Base-by-base conservation (phyloP, 2,797 vertebrate species). In the Fringilla coelebs region DNA sequence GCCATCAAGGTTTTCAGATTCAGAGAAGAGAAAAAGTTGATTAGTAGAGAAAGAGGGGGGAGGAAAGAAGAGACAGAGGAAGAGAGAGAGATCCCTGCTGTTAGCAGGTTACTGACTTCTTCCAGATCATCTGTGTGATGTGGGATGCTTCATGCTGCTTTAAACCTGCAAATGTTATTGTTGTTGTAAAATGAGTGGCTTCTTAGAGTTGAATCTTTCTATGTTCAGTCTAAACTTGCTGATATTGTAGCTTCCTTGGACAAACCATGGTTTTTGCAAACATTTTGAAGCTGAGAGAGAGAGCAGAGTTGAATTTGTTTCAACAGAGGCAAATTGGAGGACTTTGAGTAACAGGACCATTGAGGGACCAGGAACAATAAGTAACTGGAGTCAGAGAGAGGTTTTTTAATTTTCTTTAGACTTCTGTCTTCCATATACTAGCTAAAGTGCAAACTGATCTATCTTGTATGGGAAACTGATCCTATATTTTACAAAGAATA, bases 1-100 rank as follows among this genome's bases (percentile, higher is more conserved):
- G 11, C 0, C 1, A 3, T 2, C 4, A n/a, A 4, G 10, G 4
- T 19, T 58, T 88, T 74, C 8, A 2, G 20, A 55, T n/a, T 34
- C 9, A 46, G 3, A 36, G 45, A 62, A 93, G 8, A 66, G 10
- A 63, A 86, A 83, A 90, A 20, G 17, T 11, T 65, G 26, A 52
- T 26, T 84, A 67, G 10, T n/a, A 88, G 29, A 61, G 38, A 63
- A 66, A 58, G 31, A 32, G 4, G 1, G 4, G 3, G 7, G 4
- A 81, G 3, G 4, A 29, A 77, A 66, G 34, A 9, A 43, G 17
- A n/a, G 8, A 58, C 17, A 40, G 6, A 63, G 19, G 10, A 13
- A 43, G 15, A 65, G 17, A 52, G 3, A 55, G 29, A 13, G 7
- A 88, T 17, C 10, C 22, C 26, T 76, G 24, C 29, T 60, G 4